Conservation (phyloP, 1,140 invertebrate species). For the Diplogasteroides magnus region DNA sequence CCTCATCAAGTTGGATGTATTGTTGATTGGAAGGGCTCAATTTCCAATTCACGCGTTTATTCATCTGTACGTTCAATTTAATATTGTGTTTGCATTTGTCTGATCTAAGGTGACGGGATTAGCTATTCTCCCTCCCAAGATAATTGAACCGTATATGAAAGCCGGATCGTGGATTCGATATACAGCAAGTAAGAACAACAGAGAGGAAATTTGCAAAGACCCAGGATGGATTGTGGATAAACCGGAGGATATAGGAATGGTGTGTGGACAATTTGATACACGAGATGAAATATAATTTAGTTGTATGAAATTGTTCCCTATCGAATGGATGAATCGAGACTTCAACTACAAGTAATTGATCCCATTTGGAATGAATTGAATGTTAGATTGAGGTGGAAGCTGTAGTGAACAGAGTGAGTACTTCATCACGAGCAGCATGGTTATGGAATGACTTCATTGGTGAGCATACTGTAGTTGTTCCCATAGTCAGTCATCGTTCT, state of each 20-base stretch:
- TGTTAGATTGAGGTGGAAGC: too few species aligned
- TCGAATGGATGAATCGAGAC: background rate
- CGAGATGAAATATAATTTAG: too few species aligned
- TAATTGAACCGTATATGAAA: background rate
- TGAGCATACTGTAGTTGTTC: background rate
- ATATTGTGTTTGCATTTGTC: too few species aligned
- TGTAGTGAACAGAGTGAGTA: background rate
- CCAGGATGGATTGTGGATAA: background rate
- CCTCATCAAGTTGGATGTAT: background rate
- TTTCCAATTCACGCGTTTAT: background rate
- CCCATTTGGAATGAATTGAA: too few species aligned
- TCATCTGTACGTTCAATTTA: too few species aligned
- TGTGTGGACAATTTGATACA: too few species aligned
- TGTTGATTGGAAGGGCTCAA: background rate
- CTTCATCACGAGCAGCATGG: background rate
- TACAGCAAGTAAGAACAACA: background rate
- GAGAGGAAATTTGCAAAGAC: background rate
- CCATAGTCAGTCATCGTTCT: background rate
- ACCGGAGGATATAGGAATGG: background rate
- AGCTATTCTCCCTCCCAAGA: background rate
- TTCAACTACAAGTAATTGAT: background rate
- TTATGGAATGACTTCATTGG: background rate
- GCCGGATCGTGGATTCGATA: background rate
- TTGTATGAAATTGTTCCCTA: background rate
- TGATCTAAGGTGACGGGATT: too few species aligned